Conservation (phyloP, 2,113 vertebrate genomes). For the Gavialis gangeticus region DNA sequence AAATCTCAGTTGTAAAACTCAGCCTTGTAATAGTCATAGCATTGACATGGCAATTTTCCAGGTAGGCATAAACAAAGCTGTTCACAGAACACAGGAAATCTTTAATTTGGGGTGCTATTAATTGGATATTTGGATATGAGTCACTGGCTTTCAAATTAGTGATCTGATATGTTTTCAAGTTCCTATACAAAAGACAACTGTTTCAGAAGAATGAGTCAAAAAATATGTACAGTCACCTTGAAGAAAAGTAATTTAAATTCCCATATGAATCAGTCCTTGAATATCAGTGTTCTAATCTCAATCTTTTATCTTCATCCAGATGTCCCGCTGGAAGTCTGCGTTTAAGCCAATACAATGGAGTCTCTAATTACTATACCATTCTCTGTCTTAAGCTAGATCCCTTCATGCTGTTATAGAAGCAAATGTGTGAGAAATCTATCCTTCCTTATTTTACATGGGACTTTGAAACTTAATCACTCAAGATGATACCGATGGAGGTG, state of each 20-base stretch:
- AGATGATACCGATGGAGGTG: background rate
- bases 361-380: background rate
- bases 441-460: background rate
- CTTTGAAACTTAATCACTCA: background rate
- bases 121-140: background rate
- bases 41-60: background rate
- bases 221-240: background rate
- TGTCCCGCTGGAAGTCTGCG: background rate
- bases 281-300: accelerated
- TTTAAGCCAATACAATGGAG: background rate
- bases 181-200: background rate
- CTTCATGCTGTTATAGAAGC: background rate
- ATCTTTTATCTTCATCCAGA: background rate
- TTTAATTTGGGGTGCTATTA: background rate
- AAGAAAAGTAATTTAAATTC: background rate
- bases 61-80: background rate
- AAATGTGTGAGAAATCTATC: background rate
- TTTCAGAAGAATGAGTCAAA: background rate
- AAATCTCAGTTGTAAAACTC: background rate
- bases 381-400: background rate
- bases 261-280: background rate
- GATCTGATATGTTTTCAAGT: background rate
- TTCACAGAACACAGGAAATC: background rate
- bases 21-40: background rate
- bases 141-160: constrained; percentile 8